These are phyloP conservation scores for Morone saxatilis DNA, from an alignment of 2,113 vertebrate genomes.

Conservation along the genomic window DNA sequence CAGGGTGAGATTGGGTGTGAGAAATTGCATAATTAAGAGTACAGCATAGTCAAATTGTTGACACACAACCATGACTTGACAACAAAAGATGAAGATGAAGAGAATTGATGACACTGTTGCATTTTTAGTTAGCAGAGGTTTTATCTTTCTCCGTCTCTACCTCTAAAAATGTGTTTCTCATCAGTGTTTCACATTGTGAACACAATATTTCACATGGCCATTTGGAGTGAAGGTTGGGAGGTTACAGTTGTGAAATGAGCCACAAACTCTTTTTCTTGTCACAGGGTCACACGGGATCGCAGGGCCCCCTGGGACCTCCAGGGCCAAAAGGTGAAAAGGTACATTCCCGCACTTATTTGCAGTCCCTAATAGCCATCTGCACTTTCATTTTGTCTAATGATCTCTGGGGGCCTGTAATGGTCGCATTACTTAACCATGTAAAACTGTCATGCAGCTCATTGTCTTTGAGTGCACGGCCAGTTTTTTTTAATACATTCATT, in stretches of 20 bases:
- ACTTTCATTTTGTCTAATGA: conserved; percentile 33
- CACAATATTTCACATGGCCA: not conserved
- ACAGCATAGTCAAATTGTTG: not conserved
- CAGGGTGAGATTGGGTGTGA: not conserved
- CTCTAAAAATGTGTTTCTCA: not conserved
- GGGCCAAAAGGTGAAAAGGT: conserved; percentile 97
- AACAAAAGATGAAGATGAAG: not conserved
- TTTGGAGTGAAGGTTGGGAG: not conserved
- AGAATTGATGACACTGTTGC: conserved; percentile 16
- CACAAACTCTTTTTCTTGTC: conserved; percentile 48
- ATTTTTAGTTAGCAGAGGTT: not conserved
- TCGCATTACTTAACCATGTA: conserved; percentile 8
- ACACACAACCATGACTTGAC: not conserved
- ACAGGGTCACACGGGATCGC: conserved; percentile 91
- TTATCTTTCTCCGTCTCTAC: not conserved
- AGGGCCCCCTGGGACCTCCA: conserved; percentile 89
- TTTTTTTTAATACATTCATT: conserved; percentile 3
- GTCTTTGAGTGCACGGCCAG: conserved; percentile 26
- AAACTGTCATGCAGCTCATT: conserved; percentile 20
- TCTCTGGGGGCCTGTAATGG: conserved; percentile 2
- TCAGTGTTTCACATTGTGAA: not conserved
- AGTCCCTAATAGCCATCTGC: conserved; percentile 15
- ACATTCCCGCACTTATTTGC: conserved; percentile 40
- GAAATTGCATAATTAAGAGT: not conserved
- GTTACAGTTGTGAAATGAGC: not conserved